Percentiles rank a stretch among this genome's conserved stretches.
These are phyloP conservation scores for Iphiclides podalirius DNA, from an alignment of 2,888 invertebrate species.

Conservation along the genomic window DNA sequence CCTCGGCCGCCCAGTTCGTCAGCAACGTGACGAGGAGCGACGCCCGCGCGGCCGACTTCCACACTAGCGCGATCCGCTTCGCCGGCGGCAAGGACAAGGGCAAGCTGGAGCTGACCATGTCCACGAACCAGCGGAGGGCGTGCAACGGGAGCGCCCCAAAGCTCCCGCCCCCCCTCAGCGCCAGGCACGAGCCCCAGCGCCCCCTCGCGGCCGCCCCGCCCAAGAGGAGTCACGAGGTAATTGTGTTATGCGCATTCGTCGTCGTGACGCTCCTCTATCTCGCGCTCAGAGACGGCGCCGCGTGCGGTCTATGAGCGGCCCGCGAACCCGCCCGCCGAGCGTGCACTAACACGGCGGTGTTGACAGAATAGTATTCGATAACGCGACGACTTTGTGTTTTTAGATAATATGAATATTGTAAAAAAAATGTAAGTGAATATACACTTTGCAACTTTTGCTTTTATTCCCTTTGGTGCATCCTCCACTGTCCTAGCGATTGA, in stretches of 20 bases:
- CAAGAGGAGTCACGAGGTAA: slow-evolving; percentile 65
- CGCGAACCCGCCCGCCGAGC: no score
- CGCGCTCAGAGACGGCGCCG: slow-evolving; percentile 44
- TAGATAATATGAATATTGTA: slow-evolving; percentile 36
- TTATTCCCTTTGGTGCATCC: slow-evolving; percentile 35
- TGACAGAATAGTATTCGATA: slow-evolving; percentile 52
- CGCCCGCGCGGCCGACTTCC: slow-evolving; percentile 51
- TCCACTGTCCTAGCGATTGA: slow-evolving; percentile 11
- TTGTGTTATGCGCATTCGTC: slow-evolving; percentile 65
- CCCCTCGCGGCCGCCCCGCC: no score
- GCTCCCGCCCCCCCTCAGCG: slow-evolving; percentile 35
- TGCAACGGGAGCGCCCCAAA: slow-evolving; percentile 44
- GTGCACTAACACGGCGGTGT: slow-evolving; percentile 49
- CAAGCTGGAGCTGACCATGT: slow-evolving; percentile 62
- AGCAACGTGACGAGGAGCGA: slow-evolving; percentile 68
- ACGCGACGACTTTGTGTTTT: slow-evolving; percentile 2
- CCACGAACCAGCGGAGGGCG: slow-evolving; percentile 55
- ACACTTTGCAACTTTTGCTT: slow-evolving; percentile 50
- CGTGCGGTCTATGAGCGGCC: background rate
- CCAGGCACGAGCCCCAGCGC: slow-evolving; percentile 27
- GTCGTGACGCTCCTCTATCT: slow-evolving; percentile 61
- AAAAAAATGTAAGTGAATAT: slow-evolving; percentile 39
- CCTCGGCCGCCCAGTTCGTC: slow-evolving; percentile 56
- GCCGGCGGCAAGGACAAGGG: slow-evolving; percentile 63
- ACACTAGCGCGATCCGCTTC: slow-evolving; percentile 73